These are phyloP conservation scores for Drosophila mulleri DNA, from an alignment of 2,888 invertebrate genomes.

Conservation along the genomic window DNA sequence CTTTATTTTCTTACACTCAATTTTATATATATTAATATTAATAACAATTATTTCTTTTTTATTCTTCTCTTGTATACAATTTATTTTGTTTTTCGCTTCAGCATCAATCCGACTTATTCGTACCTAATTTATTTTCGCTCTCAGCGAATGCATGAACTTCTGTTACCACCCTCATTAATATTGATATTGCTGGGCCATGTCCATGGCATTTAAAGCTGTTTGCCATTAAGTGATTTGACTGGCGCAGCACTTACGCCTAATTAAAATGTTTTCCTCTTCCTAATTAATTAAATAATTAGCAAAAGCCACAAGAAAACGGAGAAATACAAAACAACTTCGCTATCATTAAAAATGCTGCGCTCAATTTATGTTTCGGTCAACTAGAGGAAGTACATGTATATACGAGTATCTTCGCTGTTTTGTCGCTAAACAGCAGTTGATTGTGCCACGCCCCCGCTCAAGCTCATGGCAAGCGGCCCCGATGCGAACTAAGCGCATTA, in stretches of 20 bases:
- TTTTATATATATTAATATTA: not conserved
- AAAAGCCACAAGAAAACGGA: conserved; percentile 11
- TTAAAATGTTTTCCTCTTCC: conserved; percentile 68
- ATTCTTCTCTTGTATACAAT: not conserved
- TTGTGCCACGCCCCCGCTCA: not conserved
- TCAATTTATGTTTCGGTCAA: conserved; percentile 64
- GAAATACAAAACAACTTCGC: conserved; percentile 36
- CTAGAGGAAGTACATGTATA: conserved; percentile 1
- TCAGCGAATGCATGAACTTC: conserved; percentile 15
- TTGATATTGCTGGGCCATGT: conserved; percentile 31
- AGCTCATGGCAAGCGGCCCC: conserved; percentile 31
- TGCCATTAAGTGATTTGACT: conserved; percentile 68
- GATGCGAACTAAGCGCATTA: conserved; percentile 70
- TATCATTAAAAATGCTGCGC: conserved; percentile 66
- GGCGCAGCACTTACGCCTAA: conserved; percentile 73
- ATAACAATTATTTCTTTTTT: not conserved
- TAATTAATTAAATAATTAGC: conserved; percentile 77
- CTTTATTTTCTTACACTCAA: no score
- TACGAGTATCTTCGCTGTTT: not conserved
- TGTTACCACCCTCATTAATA: conserved; percentile 35
- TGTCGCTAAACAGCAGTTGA: conserved; percentile 29
- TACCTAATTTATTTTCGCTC: not conserved
- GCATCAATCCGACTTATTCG: not conserved
- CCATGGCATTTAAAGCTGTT: conserved; percentile 60
- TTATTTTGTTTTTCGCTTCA: not conserved